Conservation (phyloP, 2,797 vertebrate species). For the Gymnothorax javanicus region DNA sequence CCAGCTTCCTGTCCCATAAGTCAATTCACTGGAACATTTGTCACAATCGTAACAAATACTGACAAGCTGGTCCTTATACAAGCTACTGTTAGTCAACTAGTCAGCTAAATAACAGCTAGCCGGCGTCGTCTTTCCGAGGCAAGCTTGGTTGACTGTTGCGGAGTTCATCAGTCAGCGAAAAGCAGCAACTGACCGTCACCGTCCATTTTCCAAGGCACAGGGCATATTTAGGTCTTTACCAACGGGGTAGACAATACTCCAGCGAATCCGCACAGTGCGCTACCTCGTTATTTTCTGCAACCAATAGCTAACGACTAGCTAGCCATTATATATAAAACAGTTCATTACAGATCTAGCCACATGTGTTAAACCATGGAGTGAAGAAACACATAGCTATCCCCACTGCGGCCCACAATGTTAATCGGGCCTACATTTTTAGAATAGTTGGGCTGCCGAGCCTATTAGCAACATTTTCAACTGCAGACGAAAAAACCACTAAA, state of each 20-base stretch:
- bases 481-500: conserved; percentile 29
- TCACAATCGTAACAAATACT: neutral
- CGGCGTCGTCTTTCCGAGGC: neutral
- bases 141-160: neutral
- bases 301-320: neutral
- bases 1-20: neutral
- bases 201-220: neutral
- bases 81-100: neutral
- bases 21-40: neutral
- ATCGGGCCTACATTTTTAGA: neutral
- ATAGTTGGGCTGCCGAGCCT: neutral
- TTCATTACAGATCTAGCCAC: neutral
- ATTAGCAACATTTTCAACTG: neutral
- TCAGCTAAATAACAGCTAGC: neutral
- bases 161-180: conserved; percentile 18
- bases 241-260: neutral
- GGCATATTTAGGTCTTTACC: neutral
- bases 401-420: neutral
- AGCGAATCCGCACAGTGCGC: neutral
- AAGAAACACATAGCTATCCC: neutral
- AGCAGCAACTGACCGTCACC: neutral
- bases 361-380: neutral
- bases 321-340: neutral
- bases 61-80: conserved; percentile 12
- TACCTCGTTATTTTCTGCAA: neutral